Evolutionary conservation across 2,888 invertebrate species (phyloP).

Genomic region (Stegophylla sp.): DNA sequence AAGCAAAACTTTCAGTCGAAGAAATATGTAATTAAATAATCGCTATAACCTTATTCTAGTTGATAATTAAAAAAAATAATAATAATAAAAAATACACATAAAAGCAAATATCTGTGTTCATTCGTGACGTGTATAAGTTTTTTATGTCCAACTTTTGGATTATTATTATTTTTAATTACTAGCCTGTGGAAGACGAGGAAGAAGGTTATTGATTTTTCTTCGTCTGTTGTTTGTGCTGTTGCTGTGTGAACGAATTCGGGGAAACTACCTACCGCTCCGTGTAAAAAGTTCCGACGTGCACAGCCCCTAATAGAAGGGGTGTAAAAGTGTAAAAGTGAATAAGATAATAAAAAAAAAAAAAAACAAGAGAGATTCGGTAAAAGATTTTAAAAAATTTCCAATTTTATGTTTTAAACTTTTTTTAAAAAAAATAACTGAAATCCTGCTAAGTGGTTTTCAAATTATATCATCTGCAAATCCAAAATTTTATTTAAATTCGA

Average conservation of each 20-base stretch:
- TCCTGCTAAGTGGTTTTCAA: too few species aligned
- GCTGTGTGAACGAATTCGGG: slow-evolving; percentile 38
- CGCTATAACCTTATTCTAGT: neutral
- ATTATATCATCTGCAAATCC: too few species aligned
- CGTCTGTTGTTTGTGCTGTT: slow-evolving; percentile 42
- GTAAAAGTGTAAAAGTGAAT: slow-evolving; percentile 40
- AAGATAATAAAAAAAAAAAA: too few species aligned
- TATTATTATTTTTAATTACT: slow-evolving; percentile 50
- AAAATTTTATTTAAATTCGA: too few species aligned
- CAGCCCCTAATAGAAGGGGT: neutral
- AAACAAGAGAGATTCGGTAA: neutral
- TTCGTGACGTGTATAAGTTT: neutral
- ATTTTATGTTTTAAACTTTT: neutral
- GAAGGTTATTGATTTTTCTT: slow-evolving; percentile 49
- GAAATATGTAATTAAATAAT: slow-evolving; percentile 1
- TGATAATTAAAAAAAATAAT: neutral
- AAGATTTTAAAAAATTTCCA: slow-evolving; percentile 13
- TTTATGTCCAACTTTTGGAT: neutral
- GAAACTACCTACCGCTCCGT: neutral
- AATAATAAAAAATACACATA: neutral
- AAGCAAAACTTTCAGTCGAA: neutral
- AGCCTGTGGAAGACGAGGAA: slow-evolving; percentile 26
- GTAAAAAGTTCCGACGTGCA: slow-evolving; percentile 22
- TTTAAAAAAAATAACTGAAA: too few species aligned
- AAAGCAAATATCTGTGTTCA: slow-evolving; percentile 1